phyloP scores from a whole-genome alignment of 2,888 invertebrate species.

The Ceriagrion tenellum region DNA sequence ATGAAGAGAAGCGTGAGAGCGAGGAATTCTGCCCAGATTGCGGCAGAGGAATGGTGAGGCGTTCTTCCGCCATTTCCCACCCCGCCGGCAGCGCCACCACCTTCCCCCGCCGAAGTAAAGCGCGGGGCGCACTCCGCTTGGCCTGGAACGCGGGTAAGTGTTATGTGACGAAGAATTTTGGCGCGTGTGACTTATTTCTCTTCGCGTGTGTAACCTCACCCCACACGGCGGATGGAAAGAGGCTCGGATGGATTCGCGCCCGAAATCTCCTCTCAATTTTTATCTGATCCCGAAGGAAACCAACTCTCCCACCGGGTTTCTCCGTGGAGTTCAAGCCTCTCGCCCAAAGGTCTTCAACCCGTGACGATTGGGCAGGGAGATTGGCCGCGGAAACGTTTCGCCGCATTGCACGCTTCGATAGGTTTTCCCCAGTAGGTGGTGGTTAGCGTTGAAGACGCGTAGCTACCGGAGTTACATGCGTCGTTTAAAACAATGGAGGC shows the following conservation, averaged over 20 bases:
- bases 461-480: background rate
- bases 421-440: background rate
- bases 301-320: background rate
- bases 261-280: background rate
- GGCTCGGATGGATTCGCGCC: background rate
- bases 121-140: constrained; percentile 39
- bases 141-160: constrained; percentile 48
- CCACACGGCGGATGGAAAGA: background rate
- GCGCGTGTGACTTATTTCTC: constrained; percentile 55
- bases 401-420: background rate
- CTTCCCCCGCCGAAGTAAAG: background rate
- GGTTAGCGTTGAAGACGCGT: background rate
- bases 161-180: constrained; percentile 50
- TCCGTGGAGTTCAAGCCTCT: background rate
- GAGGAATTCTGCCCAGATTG: background rate
- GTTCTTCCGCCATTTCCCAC: background rate
- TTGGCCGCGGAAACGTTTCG: background rate
- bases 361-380: background rate
- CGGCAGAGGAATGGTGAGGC: background rate
- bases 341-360: background rate
- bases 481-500: background rate
- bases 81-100: background rate
- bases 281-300: background rate
- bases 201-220: constrained; percentile 20
- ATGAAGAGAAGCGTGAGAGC: background rate